Base-by-base conservation (phyloP, 2,113 vertebrate species). In the Neogobius melanostomus region DNA sequence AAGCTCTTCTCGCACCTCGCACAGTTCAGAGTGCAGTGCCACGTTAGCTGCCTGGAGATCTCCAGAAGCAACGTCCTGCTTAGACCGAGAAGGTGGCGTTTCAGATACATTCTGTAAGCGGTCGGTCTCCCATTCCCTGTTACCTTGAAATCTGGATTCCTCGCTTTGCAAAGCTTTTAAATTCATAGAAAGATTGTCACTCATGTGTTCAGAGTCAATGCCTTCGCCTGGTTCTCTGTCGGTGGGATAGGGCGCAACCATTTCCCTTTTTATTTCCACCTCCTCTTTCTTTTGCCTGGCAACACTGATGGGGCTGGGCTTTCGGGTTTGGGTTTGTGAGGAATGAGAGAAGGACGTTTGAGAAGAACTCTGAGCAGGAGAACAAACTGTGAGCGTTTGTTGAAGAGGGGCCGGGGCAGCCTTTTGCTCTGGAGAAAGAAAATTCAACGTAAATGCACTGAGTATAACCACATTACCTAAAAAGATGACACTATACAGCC, bases 141-240 rank as follows among this genome's bases (percentile, higher is more conserved):
- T 75, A 49, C 47, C 70, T 68, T 45, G 74, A 59, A 8, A 64
- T 60, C 28, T 62, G 17, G 69, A 11, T 63, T 28, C 68, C 56
- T 12, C 47, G 21, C 63, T 70, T 60, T 47, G 70, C 57, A 76
- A 63, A 63, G 68, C 21, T 68, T 90, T 77, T 47, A 45, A 84
- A 64, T 84, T 75, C 76, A 76, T 7, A 46, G 86, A 69, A n/a
- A 65, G 71, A 21, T 77, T 17, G 16, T 44, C 65, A 16, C 11
- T 73, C 46, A 93, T 89, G 57, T 92, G 87, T 71, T 93, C 91
- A 0, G 92, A 90, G 72, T 94, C 92, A 0, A 92, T 93, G 64
- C 93, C 93, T 74, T 94, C 93, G 7, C 90, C 92, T 1, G 93
- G 92, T 63, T 93, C 92, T 85, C 92, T 90, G 67, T 88, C 89